Evolutionary conservation across 2,113 vertebrate species (phyloP).

Genomic region (Pelecanus crispus): DNA sequence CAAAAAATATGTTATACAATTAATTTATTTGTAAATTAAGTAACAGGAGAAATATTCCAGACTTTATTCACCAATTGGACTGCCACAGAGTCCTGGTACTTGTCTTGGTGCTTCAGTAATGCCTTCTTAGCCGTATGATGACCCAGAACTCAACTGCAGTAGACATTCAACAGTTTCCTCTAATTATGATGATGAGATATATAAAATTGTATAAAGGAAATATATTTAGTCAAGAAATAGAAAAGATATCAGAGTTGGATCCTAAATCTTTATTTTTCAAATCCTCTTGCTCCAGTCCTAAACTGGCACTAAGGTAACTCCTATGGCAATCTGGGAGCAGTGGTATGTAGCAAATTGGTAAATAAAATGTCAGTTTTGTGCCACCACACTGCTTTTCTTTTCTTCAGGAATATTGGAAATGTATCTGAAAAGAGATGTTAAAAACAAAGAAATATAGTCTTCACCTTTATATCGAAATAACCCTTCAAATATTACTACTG

Average conservation of each 20-base stretch:
- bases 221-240: background rate
- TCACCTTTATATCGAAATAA: background rate
- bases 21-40: background rate
- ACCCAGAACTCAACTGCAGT: background rate
- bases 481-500: background rate
- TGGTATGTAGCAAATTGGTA: background rate
- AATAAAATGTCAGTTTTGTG: background rate
- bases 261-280: background rate
- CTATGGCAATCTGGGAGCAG: background rate
- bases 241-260: background rate
- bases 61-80: background rate
- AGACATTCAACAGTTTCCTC: background rate
- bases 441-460: background rate
- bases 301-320: background rate
- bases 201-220: background rate
- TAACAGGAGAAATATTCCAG: background rate
- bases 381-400: background rate
- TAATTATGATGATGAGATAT: background rate
- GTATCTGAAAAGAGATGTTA: background rate
- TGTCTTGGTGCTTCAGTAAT: background rate
- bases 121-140: background rate
- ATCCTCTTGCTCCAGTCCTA: background rate
- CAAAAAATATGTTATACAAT: background rate
- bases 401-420: background rate
- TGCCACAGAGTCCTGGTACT: background rate